Conservation (phyloP, 2,888 invertebrate species). For the Dolichomitus sp. region DNA sequence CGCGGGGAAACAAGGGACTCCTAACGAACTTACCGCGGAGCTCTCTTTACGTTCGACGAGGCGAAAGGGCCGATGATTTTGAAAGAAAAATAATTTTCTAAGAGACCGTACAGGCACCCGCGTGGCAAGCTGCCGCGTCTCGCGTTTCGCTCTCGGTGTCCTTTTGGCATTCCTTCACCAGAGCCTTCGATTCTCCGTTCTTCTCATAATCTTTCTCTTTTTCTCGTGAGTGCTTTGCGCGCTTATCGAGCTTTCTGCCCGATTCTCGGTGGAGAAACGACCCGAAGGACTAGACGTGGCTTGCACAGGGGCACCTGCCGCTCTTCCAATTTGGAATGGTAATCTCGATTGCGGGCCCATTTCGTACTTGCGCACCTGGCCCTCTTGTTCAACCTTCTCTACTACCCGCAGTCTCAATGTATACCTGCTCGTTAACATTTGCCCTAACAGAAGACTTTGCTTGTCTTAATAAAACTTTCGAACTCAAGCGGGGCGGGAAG, state of each 20-base stretch:
- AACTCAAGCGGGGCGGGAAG: slow-evolving; percentile 11
- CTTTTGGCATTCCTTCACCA: slow-evolving; percentile 43
- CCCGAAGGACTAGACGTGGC: slow-evolving; percentile 1
- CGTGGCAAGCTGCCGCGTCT: slow-evolving; percentile 33
- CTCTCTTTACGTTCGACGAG: slow-evolving; percentile 71
- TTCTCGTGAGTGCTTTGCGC: slow-evolving; percentile 22
- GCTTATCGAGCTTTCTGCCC: slow-evolving; percentile 5
- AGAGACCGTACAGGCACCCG: slow-evolving; percentile 68
- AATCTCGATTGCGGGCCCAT: slow-evolving; percentile 56
- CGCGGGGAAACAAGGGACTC: slow-evolving; percentile 82
- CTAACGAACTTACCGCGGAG: slow-evolving; percentile 82
- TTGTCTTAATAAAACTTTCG: slow-evolving; percentile 43
- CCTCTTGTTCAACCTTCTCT: slow-evolving; percentile 1
- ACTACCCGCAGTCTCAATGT: slow-evolving; percentile 10
- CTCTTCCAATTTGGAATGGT: slow-evolving; percentile 68
- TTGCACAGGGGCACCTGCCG: slow-evolving; percentile 43
- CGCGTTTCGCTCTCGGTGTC: slow-evolving; percentile 29
- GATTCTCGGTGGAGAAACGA: slow-evolving; percentile 18
- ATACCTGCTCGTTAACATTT: slow-evolving; percentile 51
- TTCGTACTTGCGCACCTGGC: slow-evolving; percentile 49
- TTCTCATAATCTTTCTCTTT: slow-evolving; percentile 31
- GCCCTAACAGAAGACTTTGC: slow-evolving; percentile 17
- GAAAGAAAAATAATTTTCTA: slow-evolving; percentile 85
- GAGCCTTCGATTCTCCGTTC: slow-evolving; percentile 50
- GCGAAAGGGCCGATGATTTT: slow-evolving; percentile 81